Evolutionary conservation across 2,888 invertebrate species (phyloP).

Genomic region (Chorisops tibialis): DNA sequence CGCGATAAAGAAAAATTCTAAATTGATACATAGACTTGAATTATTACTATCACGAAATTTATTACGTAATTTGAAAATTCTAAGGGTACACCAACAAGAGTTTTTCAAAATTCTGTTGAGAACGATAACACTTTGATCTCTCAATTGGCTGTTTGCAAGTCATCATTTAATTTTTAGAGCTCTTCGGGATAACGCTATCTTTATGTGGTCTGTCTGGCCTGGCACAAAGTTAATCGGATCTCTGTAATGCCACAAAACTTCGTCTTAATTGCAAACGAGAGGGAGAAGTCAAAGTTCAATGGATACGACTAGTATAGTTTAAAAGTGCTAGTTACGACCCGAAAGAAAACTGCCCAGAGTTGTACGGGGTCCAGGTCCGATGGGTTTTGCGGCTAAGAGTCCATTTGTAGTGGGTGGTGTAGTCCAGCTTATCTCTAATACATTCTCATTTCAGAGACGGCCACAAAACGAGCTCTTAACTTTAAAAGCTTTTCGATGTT

Average conservation of each 20-base stretch:
- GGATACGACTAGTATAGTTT: constrained; percentile 8
- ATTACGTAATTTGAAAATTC: constrained; percentile 8
- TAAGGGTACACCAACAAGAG: not conserved
- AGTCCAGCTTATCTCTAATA: not conserved
- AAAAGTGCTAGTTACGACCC: not conserved
- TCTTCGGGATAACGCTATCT: not conserved
- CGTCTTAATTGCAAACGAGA: constrained; percentile 10
- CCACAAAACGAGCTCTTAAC: constrained; percentile 21
- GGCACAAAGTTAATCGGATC: constrained; percentile 11
- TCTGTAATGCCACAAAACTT: not conserved
- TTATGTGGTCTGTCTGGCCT: not conserved
- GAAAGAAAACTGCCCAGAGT: not conserved
- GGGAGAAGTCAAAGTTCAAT: constrained; percentile 16
- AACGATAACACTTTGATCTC: constrained; percentile 22
- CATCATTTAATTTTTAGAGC: not conserved
- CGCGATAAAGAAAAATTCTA: not conserved
- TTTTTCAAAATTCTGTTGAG: not conserved
- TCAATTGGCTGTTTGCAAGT: not conserved
- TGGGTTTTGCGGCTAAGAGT: not conserved
- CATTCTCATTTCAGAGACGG: not conserved
- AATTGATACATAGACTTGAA: constrained; percentile 3
- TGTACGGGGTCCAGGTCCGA: not conserved
- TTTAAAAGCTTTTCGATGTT: constrained; percentile 25
- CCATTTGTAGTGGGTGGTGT: not conserved
- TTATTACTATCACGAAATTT: not conserved